Conservation (phyloP, 2,113 vertebrate genomes). For the Onychorhynchus coronatus region DNA sequence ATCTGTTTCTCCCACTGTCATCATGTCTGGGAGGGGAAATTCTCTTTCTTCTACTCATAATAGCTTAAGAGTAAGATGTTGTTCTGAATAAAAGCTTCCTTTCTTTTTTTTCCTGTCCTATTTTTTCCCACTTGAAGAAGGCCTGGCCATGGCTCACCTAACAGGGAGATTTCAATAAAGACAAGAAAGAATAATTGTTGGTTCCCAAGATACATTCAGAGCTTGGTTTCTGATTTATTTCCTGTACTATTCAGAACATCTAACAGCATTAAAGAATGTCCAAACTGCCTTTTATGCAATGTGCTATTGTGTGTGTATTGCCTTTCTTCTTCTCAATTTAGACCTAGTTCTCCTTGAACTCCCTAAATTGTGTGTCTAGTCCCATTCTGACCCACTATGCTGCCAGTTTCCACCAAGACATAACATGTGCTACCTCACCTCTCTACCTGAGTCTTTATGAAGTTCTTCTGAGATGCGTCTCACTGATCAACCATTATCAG, state of each 20-base stretch:
- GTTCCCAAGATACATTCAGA: not conserved
- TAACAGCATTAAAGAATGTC: slow-evolving; percentile 40
- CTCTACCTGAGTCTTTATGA: not conserved
- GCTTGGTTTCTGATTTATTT: not conserved
- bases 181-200: not conserved
- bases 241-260: not conserved
- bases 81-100: not conserved
- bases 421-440: not conserved
- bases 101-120: not conserved
- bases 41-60: not conserved
- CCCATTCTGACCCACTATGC: not conserved
- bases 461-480: not conserved
- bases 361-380: not conserved
- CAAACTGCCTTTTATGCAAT: not conserved
- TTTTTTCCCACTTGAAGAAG: not conserved
- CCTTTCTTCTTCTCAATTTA: not conserved
- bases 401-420: not conserved
- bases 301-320: not conserved
- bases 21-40: not conserved
- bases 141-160: not conserved
- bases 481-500: not conserved
- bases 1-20: not conserved
- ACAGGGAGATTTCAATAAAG: not conserved
- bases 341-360: not conserved
- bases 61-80: not conserved